A percentile compares a stretch with the other conserved stretches of the same genome.
Conservation (phyloP, 2,113 vertebrate species). For the Zosterops lateralis region DNA sequence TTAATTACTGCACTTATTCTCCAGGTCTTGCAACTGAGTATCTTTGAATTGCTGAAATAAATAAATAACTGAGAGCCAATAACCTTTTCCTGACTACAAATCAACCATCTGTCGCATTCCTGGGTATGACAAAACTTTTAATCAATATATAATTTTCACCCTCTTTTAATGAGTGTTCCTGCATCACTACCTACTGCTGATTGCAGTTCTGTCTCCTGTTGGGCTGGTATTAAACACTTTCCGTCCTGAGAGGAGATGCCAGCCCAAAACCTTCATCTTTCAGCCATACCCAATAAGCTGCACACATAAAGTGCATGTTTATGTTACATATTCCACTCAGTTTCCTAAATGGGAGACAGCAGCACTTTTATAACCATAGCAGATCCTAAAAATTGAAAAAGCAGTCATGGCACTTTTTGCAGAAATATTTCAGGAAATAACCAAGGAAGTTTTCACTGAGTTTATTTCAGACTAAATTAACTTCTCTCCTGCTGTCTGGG, state of each 20-base stretch:
- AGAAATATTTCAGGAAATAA: not conserved
- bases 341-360: not conserved
- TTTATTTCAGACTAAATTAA: not conserved
- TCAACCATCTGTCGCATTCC: not conserved
- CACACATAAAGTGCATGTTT: not conserved
- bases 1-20: not conserved
- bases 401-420: not conserved
- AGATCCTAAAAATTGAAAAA: not conserved
- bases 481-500: not conserved
- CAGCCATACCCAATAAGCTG: not conserved
- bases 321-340: not conserved
- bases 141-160: slow-evolving; percentile 5
- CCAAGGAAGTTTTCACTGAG: not conserved
- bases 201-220: not conserved
- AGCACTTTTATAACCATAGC: not conserved
- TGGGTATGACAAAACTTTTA: slow-evolving; percentile 5
- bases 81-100: not conserved
- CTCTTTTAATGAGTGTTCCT: not conserved
- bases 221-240: not conserved
- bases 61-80: slow-evolving; percentile 2
- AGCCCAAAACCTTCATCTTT: not conserved
- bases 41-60: not conserved
- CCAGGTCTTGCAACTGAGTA: not conserved
- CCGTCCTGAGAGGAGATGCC: not conserved
- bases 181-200: not conserved